These are phyloP conservation scores for Lasioglossum calceatum DNA, from an alignment of 2,888 invertebrate genomes.

Conservation along the genomic window DNA sequence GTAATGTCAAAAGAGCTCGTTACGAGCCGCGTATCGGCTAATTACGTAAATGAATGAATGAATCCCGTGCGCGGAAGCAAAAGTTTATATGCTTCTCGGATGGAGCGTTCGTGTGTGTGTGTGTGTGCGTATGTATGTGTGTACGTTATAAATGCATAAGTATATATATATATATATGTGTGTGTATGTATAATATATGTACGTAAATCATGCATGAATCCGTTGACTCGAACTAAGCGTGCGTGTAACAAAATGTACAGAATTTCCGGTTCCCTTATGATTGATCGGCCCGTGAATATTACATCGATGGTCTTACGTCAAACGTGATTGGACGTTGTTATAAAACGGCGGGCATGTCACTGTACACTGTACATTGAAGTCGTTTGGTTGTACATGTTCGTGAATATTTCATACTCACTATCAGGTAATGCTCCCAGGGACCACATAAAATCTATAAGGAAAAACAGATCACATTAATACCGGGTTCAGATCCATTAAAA, in stretches of 20 bases:
- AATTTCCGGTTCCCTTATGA: constrained; percentile 29
- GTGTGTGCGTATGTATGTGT: too few species aligned
- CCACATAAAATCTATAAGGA: constrained; percentile 99
- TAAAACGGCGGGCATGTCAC: constrained; percentile 34
- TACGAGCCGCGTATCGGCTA: constrained; percentile 10
- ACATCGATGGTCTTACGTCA: constrained; percentile 54
- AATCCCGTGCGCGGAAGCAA: neutral
- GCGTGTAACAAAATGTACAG: constrained; percentile 18
- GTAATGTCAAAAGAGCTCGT: neutral
- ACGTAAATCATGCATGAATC: constrained; percentile 34
- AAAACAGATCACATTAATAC: constrained; percentile 83
- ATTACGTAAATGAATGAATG: constrained; percentile 27
- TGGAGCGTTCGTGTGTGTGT: neutral
- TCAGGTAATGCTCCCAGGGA: constrained; percentile 99
- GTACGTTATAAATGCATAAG: neutral
- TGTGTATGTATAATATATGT: neutral
- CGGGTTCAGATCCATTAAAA: constrained; percentile 27
- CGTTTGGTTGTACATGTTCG: constrained; percentile 41
- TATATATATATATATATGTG: neutral
- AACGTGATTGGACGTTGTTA: constrained; percentile 50
- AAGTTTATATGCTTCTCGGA: neutral
- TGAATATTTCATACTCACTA: constrained; percentile 89
- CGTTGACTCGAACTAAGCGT: neutral
- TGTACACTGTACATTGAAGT: constrained; percentile 29
- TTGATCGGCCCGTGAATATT: constrained; percentile 56